Conservation (phyloP, 2,797 vertebrate species). For the Paguma larvata region DNA sequence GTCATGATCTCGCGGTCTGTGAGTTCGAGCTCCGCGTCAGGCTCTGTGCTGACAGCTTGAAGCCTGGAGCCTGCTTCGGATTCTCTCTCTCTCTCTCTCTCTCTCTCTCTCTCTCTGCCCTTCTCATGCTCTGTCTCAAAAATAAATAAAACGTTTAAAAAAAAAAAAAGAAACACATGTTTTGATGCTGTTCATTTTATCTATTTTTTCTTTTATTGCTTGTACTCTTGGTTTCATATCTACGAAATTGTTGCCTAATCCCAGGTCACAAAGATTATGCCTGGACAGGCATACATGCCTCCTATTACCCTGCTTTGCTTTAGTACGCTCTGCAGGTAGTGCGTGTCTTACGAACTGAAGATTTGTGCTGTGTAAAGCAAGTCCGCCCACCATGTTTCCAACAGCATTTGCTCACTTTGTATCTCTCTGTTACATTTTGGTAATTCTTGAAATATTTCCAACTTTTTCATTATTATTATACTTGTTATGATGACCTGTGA, state of each 20-base stretch:
- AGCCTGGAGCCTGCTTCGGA: no score
- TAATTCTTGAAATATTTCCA: neutral
- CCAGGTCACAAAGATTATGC: neutral
- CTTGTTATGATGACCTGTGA: neutral
- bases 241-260: neutral
- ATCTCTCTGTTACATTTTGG: neutral
- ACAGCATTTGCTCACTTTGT: neutral
- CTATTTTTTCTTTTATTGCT: neutral
- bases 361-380: neutral
- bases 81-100: no score
- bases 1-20: no score
- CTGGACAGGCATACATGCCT: neutral
- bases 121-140: no score
- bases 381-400: neutral
- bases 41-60: no score
- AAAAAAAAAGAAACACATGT: neutral
- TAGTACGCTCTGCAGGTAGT: neutral
- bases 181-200: neutral
- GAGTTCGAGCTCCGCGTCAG: no score
- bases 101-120: no score
- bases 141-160: no score
- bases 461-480: neutral
- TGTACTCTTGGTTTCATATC: neutral
- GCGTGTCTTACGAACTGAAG: neutral
- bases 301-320: neutral